Percentiles rank a stretch among this genome's conserved stretches.
Conservation (phyloP, 2,888 invertebrate genomes). For the Tetragonula carbonaria region DNA sequence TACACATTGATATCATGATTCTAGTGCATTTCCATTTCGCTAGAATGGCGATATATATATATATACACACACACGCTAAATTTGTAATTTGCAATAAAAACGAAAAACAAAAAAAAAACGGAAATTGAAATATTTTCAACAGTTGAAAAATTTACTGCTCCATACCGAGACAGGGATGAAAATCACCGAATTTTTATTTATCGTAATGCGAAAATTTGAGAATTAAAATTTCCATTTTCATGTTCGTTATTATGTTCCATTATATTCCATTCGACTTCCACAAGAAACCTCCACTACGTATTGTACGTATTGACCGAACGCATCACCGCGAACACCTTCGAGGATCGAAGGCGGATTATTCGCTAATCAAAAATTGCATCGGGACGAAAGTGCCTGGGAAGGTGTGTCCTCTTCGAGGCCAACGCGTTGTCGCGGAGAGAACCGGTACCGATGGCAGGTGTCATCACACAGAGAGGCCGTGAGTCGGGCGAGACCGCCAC, state of each 20-base stretch:
- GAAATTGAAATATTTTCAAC: not conserved
- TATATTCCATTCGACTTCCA: not conserved
- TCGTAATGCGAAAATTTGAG: not conserved
- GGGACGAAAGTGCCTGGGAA: not conserved
- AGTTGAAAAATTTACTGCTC: not conserved
- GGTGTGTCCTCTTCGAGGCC: not conserved
- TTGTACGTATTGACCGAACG: not conserved
- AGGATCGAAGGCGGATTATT: not conserved
- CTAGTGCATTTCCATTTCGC: not conserved
- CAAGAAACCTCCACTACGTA: not conserved
- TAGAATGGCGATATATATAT: not conserved
- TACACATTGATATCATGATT: too few relatives aligned
- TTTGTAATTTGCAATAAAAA: not conserved
- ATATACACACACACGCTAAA: too few relatives aligned
- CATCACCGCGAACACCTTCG: too few relatives aligned
- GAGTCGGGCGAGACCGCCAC: not conserved
- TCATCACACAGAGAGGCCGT: not conserved
- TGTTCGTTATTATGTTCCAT: not conserved
- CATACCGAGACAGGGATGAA: not conserved
- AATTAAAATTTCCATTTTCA: not conserved
- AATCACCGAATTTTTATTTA: not conserved
- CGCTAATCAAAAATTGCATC: conserved; percentile 1
- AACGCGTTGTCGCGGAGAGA: not conserved
- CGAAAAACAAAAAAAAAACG: not conserved
- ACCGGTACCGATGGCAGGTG: not conserved